A percentile compares a stretch with the other conserved stretches of the same genome.
These are phyloP conservation scores for Acrocera orbiculus DNA, from an alignment of 2,888 invertebrate species.

Conservation along the genomic window DNA sequence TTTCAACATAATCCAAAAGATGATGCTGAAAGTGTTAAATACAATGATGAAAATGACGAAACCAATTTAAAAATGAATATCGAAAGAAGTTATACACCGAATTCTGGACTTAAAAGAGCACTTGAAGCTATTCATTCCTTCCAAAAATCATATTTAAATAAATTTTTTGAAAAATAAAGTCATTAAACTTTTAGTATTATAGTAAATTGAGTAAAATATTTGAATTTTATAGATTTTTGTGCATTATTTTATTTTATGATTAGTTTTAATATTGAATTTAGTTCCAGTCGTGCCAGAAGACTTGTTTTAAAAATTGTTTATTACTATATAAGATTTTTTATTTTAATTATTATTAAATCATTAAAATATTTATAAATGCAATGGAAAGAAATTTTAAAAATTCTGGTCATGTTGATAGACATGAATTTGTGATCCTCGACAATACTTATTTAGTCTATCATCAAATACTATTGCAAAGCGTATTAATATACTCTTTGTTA, in stretches of 20 bases:
- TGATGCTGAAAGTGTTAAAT: constrained; percentile 25
- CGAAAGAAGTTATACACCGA: background rate
- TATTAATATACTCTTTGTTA: too few species aligned
- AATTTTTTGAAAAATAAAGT: constrained; percentile 4
- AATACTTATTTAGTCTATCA: too few species aligned
- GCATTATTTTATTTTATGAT: background rate
- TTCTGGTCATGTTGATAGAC: too few species aligned
- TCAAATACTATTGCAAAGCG: too few species aligned
- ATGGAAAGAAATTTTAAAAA: too few species aligned
- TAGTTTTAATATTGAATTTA: constrained; percentile 1
- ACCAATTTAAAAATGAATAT: constrained; percentile 8
- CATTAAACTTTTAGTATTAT: too few species aligned
- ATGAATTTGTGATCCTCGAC: too few species aligned
- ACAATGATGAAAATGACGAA: constrained; percentile 15
- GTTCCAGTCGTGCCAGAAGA: constrained; percentile 9
- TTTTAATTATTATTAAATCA: too few species aligned
- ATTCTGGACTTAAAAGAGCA: constrained; percentile 1
- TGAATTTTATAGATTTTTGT: background rate
- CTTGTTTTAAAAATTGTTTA: too few species aligned
- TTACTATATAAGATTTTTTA: too few species aligned
- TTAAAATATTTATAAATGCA: too few species aligned
- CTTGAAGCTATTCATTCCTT: constrained; percentile 1
- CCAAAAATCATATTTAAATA: background rate
- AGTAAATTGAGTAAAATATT: constrained; percentile 1
- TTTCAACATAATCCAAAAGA: constrained; percentile 21